Percentiles rank a stretch among this genome's conserved stretches.
Conservation (phyloP, 2,113 vertebrate genomes). For the Butorides virescens region DNA sequence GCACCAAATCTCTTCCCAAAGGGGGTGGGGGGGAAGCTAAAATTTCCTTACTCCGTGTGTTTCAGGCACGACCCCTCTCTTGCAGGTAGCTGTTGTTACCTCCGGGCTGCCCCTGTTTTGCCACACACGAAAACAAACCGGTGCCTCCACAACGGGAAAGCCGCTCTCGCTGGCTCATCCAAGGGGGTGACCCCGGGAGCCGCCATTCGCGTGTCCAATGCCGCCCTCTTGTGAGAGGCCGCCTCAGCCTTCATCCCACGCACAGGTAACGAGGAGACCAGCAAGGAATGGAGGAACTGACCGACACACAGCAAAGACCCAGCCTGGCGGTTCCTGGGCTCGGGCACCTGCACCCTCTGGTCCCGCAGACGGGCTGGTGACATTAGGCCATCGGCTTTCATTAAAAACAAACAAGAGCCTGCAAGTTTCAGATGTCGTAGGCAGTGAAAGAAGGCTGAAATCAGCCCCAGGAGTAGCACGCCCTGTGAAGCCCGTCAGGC, state of each 20-base stretch:
- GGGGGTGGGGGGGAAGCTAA: too few species aligned
- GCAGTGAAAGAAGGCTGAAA: not conserved
- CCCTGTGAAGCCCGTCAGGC: not conserved
- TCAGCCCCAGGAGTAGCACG: too few species aligned
- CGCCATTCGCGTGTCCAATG: not conserved
- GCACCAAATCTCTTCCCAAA: not conserved
- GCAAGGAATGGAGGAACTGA: not conserved
- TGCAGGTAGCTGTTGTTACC: not conserved
- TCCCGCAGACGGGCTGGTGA: not conserved
- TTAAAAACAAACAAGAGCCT: not conserved
- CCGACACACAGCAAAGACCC: fast-evolving
- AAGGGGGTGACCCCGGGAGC: not conserved
- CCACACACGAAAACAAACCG: too few species aligned
- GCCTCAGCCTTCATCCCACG: fast-evolving
- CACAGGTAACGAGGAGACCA: too few species aligned
- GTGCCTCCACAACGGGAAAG: not conserved
- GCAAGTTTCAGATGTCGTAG: not conserved
- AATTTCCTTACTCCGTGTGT: not conserved
- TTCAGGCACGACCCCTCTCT: not conserved
- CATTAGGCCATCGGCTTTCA: not conserved
- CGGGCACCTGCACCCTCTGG: not conserved
- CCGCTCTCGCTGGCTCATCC: too few species aligned
- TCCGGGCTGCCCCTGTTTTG: not conserved
- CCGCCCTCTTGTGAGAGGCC: not conserved
- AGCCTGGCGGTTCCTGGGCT: too few species aligned